Evolutionary conservation across 2,113 vertebrate genomes (phyloP).

Genomic region (Lepisosteus oculatus): DNA sequence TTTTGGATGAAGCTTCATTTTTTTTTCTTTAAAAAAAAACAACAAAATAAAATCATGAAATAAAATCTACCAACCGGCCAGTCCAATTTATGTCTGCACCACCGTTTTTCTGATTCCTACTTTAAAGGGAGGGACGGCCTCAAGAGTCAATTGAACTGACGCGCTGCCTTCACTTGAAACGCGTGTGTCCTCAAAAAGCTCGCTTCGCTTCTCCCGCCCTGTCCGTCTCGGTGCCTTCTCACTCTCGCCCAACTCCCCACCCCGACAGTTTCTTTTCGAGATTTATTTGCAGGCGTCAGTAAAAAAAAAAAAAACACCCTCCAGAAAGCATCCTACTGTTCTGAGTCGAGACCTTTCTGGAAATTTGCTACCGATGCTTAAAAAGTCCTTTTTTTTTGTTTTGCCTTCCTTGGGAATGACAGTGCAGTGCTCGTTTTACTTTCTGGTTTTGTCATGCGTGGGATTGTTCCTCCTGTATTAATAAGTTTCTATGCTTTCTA

Average conservation of each 20-base stretch:
- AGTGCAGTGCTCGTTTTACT: constrained; percentile 12
- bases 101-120: constrained; percentile 12
- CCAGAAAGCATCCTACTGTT: constrained; percentile 34
- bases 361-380: constrained; percentile 37
- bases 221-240: background rate
- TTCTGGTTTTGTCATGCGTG: background rate
- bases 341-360: constrained; percentile 28
- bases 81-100: constrained; percentile 14
- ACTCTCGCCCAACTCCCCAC: too few species aligned
- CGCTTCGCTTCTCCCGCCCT: too few species aligned
- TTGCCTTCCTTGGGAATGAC: constrained; percentile 17
- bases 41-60: too few species aligned
- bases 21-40: constrained; percentile 5
- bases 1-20: constrained; percentile 52
- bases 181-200: too few species aligned
- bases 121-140: too few species aligned
- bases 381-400: constrained; percentile 26
- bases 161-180: too few species aligned
- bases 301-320: constrained; percentile 17
- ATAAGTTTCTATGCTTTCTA: constrained; percentile 7
- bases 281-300: constrained; percentile 21
- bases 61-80: constrained; percentile 15
- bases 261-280: background rate
- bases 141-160: too few species aligned
- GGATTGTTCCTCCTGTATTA: background rate